A percentile compares a stretch with the other conserved stretches of the same genome.
Conservation (phyloP, 2,113 vertebrate species). For the Camarhynchus parvulus region DNA sequence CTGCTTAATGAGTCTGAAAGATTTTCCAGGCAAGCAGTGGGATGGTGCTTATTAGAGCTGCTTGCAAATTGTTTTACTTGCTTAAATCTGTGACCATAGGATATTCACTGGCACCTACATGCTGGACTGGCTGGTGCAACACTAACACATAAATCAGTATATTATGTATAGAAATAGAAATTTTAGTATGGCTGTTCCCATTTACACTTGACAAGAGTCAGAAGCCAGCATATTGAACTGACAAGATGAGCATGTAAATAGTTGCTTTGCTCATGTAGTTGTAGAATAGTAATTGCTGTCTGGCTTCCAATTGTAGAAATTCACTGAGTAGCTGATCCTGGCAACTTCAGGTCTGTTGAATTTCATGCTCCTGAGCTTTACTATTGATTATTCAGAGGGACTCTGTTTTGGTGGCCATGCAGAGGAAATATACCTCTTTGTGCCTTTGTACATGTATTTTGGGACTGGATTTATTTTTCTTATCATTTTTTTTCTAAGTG, state of each 20-base stretch:
- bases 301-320: background rate
- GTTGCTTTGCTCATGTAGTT: background rate
- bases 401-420: background rate
- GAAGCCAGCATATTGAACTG: background rate
- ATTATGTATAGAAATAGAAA: background rate
- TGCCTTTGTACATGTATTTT: background rate
- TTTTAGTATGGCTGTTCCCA: background rate
- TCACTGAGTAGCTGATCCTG: background rate
- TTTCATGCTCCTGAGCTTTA: background rate
- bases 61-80: background rate
- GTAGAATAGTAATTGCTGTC: background rate
- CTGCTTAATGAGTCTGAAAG: conserved; percentile 17
- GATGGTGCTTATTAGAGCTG: background rate
- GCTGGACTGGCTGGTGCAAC: background rate
- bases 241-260: background rate
- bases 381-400: background rate
- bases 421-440: background rate
- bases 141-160: background rate
- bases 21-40: background rate
- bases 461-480: background rate
- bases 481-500: background rate
- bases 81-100: background rate
- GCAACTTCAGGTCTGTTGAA: background rate
- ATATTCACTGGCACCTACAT: background rate
- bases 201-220: background rate